A percentile compares a stretch with the other conserved stretches of the same genome.
phyloP scores from a whole-genome alignment of 2,888 invertebrate species.

The Acleris sparsana region DNA sequence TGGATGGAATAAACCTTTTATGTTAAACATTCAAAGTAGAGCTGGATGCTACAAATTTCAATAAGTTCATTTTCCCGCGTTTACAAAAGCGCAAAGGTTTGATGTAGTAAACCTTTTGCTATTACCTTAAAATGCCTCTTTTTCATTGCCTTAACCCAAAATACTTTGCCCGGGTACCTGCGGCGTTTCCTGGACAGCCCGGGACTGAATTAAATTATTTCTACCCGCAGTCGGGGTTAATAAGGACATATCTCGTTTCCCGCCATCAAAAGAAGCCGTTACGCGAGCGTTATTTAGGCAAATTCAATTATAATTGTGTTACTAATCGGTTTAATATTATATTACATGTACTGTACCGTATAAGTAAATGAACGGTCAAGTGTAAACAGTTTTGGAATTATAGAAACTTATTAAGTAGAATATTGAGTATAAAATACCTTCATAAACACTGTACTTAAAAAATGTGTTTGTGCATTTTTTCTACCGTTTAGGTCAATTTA shows the following conservation, averaged over 20 bases:
- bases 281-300: constrained; percentile 33
- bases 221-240: constrained; percentile 44
- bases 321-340: neutral
- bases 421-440: no score
- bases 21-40: no score
- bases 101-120: constrained; percentile 5
- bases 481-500: no score
- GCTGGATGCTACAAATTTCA: no score
- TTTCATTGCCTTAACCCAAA: constrained; percentile 18
- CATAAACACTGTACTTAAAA: no score
- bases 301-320: constrained; percentile 16
- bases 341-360: neutral
- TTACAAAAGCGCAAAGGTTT: neutral
- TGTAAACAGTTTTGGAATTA: no score
- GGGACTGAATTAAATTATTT: constrained; percentile 49
- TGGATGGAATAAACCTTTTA: no score
- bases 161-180: constrained; percentile 33
- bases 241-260: constrained; percentile 47
- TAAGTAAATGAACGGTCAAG: no score
- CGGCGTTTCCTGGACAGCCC: constrained; percentile 35
- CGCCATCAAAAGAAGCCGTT: constrained; percentile 39
- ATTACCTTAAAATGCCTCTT: constrained; percentile 15
- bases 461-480: no score
- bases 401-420: no score
- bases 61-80: no score